Evolutionary conservation across 1,140 invertebrate genomes (phyloP), one percentile per base, ranked within the genome.

Genomic region (Caenorhabditis briggsae): DNA sequence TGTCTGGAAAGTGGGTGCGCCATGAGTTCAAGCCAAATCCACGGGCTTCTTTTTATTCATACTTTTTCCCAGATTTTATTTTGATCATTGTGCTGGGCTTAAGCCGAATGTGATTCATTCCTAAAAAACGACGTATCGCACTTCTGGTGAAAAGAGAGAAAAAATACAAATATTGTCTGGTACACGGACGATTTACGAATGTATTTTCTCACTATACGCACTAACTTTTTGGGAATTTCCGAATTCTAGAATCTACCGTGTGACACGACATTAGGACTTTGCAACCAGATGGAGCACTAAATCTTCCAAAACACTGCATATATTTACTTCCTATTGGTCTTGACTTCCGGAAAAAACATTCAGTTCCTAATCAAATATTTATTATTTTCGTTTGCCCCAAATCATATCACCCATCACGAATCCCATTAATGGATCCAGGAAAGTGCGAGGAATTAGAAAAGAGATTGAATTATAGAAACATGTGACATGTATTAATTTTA

Each of bases 1-100:
- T 70, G 64, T 70, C 64, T 70, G 64, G 64, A 46, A 6, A 46
- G 33, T 70, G 41, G 64, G 64, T 70, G 64, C 64, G 64, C 64
- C 64, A 14, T 46, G 64, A 70, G 64, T 70, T 70, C 64, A 46
- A 70, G 43, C 14, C 20, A 25, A 61, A 58, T 58, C 23, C 20
- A 61, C 59, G 5, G 64, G 64, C 64, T 70, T 70, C 64, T 14
- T 8, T 70, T 70, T 18, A 11, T 70, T 33, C 50, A 14, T 11
- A 20, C 9, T 64, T 46, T 43, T 43, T 70, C 64, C 9, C 16
- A 70, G 23, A 16, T 23, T 43, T 70, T 18, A 70, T 70, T 70
- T 41, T 70, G 64, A 70, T 70, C 64, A 70, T 70, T 70, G 64
- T 70, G 41, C 64, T 70, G 12, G 8, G 14, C 7, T 46, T 18